phyloP scores from a whole-genome alignment of 2,888 invertebrate species.

The Ornithoptera alexandrae region DNA sequence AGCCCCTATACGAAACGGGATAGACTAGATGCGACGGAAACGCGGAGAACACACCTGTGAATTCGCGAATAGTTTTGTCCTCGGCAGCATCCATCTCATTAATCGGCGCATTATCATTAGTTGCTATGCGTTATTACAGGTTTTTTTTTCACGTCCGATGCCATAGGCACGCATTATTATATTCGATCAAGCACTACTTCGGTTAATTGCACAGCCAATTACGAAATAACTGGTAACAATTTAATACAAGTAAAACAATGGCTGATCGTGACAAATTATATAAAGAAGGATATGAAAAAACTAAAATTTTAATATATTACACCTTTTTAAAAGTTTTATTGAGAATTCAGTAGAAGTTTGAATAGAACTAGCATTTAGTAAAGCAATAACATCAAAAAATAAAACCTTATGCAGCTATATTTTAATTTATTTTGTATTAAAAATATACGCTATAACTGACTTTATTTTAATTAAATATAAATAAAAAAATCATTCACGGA shows the following conservation, averaged over 20 bases:
- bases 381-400: too few species aligned
- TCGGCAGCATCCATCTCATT: conserved; percentile 44
- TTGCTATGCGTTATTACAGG: conserved; percentile 60
- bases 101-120: conserved; percentile 65
- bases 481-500: too few species aligned
- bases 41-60: conserved; percentile 56
- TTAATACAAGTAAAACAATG: conserved; percentile 7
- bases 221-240: conserved; percentile 19
- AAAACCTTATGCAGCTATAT: too few species aligned
- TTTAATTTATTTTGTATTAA: too few species aligned
- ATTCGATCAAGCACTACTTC: conserved; percentile 18
- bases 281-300: neutral
- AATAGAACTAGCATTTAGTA: too few species aligned
- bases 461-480: too few species aligned
- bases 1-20: conserved; percentile 48
- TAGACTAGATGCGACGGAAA: conserved; percentile 59
- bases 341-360: too few species aligned
- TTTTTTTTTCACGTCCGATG: conserved; percentile 60
- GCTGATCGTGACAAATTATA: neutral
- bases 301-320: neutral
- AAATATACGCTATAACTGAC: too few species aligned
- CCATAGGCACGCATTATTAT: conserved; percentile 11
- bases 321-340: too few species aligned
- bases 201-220: conserved; percentile 30
- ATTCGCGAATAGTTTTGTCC: conserved; percentile 61